Percentiles rank a stretch among this genome's conserved stretches.
Conservation (phyloP, 2,888 invertebrate genomes). For the Ennomos erosarius region DNA sequence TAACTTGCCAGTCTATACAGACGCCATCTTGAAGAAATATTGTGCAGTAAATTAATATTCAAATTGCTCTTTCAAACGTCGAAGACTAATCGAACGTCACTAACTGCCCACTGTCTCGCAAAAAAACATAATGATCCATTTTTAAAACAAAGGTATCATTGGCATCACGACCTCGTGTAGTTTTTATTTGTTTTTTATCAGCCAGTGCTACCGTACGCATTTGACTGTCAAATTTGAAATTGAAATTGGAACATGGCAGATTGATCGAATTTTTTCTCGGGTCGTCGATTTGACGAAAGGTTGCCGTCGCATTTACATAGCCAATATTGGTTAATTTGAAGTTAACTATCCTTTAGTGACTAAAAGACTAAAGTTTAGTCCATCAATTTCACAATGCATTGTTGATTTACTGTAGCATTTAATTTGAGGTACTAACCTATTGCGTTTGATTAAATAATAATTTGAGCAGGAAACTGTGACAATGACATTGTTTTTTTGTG, state of each 20-base stretch:
- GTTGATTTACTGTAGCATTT: conserved; percentile 8
- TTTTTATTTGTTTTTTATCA: conserved; percentile 25
- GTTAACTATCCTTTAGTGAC: conserved; percentile 15
- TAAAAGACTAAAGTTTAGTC: no score
- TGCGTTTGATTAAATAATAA: not conserved
- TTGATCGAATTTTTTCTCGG: conserved; percentile 48
- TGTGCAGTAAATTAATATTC: conserved; percentile 69
- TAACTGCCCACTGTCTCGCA: conserved; percentile 45
- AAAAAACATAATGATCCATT: conserved; percentile 23
- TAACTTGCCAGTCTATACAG: conserved; percentile 57
- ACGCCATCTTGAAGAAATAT: conserved; percentile 70
- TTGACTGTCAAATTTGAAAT: conserved; percentile 72
- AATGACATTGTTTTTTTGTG: no score
- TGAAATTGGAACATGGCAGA: conserved; percentile 59
- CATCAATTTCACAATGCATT: conserved; percentile 14
- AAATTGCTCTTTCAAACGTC: conserved; percentile 79
- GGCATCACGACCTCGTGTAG: conserved; percentile 29
- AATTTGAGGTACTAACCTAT: not conserved
- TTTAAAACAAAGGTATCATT: conserved; percentile 16
- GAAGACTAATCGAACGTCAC: conserved; percentile 64
- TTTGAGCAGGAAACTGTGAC: not conserved
- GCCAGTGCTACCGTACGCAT: conserved; percentile 49
- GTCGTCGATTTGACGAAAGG: conserved; percentile 59
- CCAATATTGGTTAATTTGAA: conserved; percentile 25
- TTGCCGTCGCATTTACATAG: conserved; percentile 58